These are phyloP conservation scores for Phenganax marumi DNA, from an alignment of 92 coral and sea anemone species.

Conservation along the genomic window DNA sequence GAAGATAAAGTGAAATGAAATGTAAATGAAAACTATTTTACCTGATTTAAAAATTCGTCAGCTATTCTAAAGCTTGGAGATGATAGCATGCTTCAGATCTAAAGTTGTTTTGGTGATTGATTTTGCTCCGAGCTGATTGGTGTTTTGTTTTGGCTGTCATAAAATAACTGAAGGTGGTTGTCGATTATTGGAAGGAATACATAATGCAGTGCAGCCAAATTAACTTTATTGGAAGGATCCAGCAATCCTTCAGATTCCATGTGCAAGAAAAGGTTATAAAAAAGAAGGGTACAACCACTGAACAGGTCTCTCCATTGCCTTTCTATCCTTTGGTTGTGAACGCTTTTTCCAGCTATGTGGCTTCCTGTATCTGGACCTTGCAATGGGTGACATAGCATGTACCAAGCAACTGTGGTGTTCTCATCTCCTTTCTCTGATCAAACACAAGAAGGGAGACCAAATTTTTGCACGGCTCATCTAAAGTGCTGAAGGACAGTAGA, in stretches of 20 bases:
- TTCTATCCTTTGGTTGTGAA: no score
- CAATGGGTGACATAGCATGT: neutral
- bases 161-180: neutral
- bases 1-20: neutral
- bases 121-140: neutral
- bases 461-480: neutral
- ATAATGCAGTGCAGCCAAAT: neutral
- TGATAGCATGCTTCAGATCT: neutral
- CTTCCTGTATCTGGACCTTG: neutral
- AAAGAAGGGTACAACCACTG: neutral
- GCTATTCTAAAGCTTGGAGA: neutral
- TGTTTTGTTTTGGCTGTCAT: neutral
- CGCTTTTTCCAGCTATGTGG: no score
- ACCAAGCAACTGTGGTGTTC: no score
- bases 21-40: neutral
- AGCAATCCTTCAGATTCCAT: no score
- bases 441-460: no score
- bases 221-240: neutral
- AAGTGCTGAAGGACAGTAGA: neutral
- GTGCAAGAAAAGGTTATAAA: no score
- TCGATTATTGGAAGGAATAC: neutral
- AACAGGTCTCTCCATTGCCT: neutral
- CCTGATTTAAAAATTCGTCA: neutral
- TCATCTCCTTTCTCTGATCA: neutral
- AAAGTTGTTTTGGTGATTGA: constrained; percentile 1